A percentile compares a stretch with the other conserved stretches of the same genome.
These are phyloP conservation scores for Cercocebus atys DNA, from an alignment of 2,113 vertebrate species.

Conservation along the genomic window DNA sequence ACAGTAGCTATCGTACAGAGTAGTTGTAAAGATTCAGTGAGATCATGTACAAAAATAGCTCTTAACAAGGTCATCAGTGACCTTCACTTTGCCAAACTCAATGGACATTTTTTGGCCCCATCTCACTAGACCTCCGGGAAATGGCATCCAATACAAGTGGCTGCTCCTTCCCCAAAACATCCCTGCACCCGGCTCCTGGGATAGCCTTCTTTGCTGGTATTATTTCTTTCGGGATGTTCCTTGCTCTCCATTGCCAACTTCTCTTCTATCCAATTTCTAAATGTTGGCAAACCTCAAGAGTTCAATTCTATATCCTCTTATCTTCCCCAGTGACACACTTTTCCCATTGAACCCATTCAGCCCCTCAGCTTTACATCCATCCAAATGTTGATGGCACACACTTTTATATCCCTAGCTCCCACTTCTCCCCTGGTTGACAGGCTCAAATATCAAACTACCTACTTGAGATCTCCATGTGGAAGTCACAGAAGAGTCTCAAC, in stretches of 20 bases:
- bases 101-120: no score
- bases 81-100: not conserved
- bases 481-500: not conserved
- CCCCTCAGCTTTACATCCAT: not conserved
- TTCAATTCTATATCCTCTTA: not conserved
- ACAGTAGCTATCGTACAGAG: not conserved
- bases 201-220: not conserved
- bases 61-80: not conserved
- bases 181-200: not conserved
- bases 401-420: not conserved
- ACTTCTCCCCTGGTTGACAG: not conserved
- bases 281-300: not conserved
- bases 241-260: not conserved
- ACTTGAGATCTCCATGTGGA: not conserved
- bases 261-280: not conserved
- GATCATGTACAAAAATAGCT: not conserved
- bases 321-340: not conserved
- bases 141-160: not conserved
- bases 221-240: not conserved
- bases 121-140: not conserved
- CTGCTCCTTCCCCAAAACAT: no score
- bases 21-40: not conserved
- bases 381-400: no score
- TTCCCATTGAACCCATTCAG: not conserved
- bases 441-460: not conserved